A percentile compares a stretch with the other conserved stretches of the same genome.
These are phyloP conservation scores for Acanthosepion pharaonis DNA, from an alignment of 2,888 invertebrate species.

Conservation along the genomic window DNA sequence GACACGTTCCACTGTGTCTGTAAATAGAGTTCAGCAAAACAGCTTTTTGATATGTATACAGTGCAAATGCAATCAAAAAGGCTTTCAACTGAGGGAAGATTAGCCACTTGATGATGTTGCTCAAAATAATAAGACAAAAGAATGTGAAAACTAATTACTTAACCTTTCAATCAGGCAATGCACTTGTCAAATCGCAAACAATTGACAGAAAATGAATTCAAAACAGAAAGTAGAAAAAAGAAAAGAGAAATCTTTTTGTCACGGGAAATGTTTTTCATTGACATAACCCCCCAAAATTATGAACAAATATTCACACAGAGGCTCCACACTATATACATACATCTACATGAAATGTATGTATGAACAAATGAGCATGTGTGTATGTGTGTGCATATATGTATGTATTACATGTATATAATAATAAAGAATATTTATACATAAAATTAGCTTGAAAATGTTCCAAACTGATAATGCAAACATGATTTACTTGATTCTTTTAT, in stretches of 20 bases:
- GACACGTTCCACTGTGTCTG: no score
- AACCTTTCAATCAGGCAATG: background rate
- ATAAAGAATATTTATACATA: background rate
- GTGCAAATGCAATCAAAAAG: background rate
- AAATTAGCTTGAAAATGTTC: conserved; percentile 33
- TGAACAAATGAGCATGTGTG: background rate
- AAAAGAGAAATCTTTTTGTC: background rate
- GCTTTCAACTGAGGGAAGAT: no score
- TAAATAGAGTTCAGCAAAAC: background rate
- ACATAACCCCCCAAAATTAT: background rate
- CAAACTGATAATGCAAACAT: conserved; percentile 33
- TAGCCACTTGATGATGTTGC: no score
- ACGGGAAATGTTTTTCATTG: conserved; percentile 39
- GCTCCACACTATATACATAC: background rate
- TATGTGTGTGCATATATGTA: background rate
- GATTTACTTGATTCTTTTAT: background rate
- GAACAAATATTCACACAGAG: conserved; percentile 38
- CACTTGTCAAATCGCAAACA: background rate
- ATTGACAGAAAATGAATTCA: background rate
- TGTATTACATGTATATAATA: conserved; percentile 1
- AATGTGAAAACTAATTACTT: background rate
- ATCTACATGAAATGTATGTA: background rate
- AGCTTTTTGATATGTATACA: background rate
- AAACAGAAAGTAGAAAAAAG: background rate
- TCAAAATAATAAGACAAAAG: background rate